Evolutionary conservation across 2,113 vertebrate genomes (phyloP).

Genomic region (Aegotheles bennettii): DNA sequence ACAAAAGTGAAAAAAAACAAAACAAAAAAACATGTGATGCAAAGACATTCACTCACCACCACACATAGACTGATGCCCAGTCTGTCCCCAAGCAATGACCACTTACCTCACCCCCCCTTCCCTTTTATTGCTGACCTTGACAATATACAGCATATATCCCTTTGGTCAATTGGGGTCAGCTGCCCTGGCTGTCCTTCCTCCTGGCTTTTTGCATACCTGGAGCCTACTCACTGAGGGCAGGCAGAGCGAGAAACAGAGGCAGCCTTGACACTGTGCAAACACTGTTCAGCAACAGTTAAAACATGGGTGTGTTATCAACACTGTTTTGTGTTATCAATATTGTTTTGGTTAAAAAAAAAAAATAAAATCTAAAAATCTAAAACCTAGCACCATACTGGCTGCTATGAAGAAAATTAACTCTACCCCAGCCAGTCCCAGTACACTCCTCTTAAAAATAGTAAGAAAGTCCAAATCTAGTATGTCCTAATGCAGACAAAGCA

Average conservation of each 20-base stretch:
- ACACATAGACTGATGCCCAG: neutral
- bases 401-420: neutral
- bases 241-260: neutral
- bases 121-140: neutral
- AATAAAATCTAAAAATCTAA: too few relatives aligned
- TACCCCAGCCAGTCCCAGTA: fast-evolving
- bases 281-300: neutral
- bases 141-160: neutral
- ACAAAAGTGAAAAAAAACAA: neutral
- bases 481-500: too few relatives aligned
- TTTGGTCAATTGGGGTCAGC: neutral
- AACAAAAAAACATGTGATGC: neutral
- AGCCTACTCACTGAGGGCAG: fast-evolving
- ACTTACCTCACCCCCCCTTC: neutral
- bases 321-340: too few relatives aligned
- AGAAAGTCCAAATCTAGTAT: fast-evolving
- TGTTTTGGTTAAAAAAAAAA: too few relatives aligned
- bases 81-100: neutral
- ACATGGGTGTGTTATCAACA: neutral
- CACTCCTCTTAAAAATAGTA: neutral
- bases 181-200: fast-evolving
- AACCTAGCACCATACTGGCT: neutral
- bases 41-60: neutral
- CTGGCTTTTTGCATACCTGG: too few relatives aligned
- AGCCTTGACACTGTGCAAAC: neutral